phyloP scores from a whole-genome alignment of 2,888 invertebrate genomes.

The Caenorhabditis sp. region DNA sequence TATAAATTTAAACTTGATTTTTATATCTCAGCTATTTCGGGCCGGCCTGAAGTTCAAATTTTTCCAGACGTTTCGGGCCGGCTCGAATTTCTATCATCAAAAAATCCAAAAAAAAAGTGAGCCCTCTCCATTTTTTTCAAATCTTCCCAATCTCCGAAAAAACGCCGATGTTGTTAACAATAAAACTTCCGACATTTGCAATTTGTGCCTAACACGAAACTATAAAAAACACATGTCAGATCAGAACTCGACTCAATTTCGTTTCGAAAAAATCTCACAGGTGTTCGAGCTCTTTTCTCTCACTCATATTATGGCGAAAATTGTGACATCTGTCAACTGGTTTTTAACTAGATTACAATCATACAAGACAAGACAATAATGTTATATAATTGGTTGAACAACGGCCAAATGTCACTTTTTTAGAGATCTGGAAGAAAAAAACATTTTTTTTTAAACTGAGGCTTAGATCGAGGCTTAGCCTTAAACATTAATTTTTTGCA shows the following conservation, averaged over 20 bases:
- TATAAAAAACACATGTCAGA: constrained; percentile 12
- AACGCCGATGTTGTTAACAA: no score
- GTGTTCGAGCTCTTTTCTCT: constrained; percentile 11
- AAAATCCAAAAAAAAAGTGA: no score
- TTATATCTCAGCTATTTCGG: no score
- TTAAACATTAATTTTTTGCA: constrained; percentile 49
- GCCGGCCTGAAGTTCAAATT: no score
- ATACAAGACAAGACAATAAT: background rate
- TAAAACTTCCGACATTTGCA: no score
- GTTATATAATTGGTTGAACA: background rate
- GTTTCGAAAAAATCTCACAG: constrained; percentile 7
- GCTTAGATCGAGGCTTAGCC: background rate
- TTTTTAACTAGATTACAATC: background rate
- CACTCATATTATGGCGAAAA: background rate
- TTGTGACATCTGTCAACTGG: background rate
- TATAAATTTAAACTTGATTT: no score
- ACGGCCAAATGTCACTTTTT: background rate
- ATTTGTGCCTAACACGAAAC: no score
- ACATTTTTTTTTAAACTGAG: background rate
- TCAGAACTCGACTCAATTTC: background rate
- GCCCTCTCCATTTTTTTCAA: no score
- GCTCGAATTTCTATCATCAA: no score
- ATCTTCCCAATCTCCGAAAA: no score
- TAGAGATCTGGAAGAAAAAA: background rate
- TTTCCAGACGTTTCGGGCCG: no score